phyloP scores from a whole-genome alignment of 2,113 vertebrate genomes.

The Nasalis larvatus region DNA sequence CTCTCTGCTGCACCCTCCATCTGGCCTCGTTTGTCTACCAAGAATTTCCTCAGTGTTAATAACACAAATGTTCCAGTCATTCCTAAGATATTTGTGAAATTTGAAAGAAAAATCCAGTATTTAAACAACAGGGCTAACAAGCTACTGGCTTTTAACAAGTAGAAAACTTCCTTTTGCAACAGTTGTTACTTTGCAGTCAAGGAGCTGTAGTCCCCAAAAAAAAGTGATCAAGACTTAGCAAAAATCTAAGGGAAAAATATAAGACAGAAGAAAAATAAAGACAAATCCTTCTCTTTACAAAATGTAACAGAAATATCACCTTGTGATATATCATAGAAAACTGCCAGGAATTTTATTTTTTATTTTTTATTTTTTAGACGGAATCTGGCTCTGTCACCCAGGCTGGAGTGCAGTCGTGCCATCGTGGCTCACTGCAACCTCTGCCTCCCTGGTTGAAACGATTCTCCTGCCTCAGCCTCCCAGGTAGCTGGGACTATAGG shows the following conservation, averaged over 20 bases:
- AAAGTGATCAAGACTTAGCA: neutral
- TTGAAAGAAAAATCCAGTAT: neutral
- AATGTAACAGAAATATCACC: neutral
- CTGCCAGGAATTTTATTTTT: neutral
- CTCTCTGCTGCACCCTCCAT: neutral
- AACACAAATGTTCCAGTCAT: neutral
- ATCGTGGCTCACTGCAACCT: too few species aligned
- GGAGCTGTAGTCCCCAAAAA: neutral
- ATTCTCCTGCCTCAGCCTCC: too few species aligned
- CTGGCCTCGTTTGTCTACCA: neutral
- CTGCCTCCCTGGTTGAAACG: too few species aligned
- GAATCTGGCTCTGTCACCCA: too few species aligned
- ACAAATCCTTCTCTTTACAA: neutral
- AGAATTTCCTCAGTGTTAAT: conserved; percentile 1
- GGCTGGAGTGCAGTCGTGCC: too few species aligned
- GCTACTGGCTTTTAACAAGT: neutral
- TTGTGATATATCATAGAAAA: neutral
- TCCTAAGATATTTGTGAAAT: conserved; percentile 12
- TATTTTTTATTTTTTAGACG: too few species aligned
- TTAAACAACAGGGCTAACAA: neutral
- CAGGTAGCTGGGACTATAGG: too few species aligned
- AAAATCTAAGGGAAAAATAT: neutral
- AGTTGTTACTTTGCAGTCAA: conserved; percentile 11
- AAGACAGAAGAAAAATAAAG: neutral
- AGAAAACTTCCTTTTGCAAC: neutral